Percentiles rank a stretch among this genome's conserved stretches.
These are phyloP conservation scores for Nesoenas mayeri DNA, from an alignment of 2,113 vertebrate genomes.

Conservation along the genomic window DNA sequence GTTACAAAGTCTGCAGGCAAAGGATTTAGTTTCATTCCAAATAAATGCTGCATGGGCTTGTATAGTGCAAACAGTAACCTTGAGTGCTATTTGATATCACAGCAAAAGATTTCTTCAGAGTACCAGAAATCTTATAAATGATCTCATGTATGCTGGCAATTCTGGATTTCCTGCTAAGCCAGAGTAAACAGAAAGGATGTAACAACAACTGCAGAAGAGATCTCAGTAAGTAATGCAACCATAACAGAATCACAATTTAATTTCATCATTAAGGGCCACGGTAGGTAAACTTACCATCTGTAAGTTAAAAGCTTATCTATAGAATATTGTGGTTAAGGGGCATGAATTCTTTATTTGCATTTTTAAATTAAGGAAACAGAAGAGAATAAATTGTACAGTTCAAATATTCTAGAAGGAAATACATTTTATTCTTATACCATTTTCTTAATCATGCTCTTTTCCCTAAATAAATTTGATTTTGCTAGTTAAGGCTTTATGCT, in stretches of 20 bases:
- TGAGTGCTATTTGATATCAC: slow-evolving; percentile 4
- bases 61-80: slow-evolving; percentile 15
- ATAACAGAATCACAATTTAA: slow-evolving; percentile 46
- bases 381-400: not conserved
- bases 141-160: slow-evolving; percentile 48
- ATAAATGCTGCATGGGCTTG: slow-evolving; percentile 1
- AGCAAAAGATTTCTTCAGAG: slow-evolving; percentile 28
- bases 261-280: slow-evolving; percentile 52
- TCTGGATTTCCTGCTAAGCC: slow-evolving; percentile 62
- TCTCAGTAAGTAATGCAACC: slow-evolving; percentile 55
- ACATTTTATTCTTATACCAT: not conserved
- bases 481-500: not conserved
- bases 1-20: slow-evolving; percentile 23
- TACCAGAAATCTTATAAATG: slow-evolving; percentile 26
- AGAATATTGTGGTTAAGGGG: slow-evolving; percentile 49
- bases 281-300: slow-evolving; percentile 55
- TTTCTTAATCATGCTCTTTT: not conserved
- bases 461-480: not conserved
- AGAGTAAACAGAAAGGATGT: slow-evolving; percentile 67
- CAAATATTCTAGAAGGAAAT: not conserved
- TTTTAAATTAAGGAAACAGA: slow-evolving; percentile 55
- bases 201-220: slow-evolving; percentile 65
- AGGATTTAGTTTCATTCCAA: slow-evolving; percentile 50
- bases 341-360: slow-evolving; percentile 41
- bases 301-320: slow-evolving; percentile 69